phyloP scores from a whole-genome alignment of 2,797 vertebrate species.

The Odontamblyopus rebecca region DNA sequence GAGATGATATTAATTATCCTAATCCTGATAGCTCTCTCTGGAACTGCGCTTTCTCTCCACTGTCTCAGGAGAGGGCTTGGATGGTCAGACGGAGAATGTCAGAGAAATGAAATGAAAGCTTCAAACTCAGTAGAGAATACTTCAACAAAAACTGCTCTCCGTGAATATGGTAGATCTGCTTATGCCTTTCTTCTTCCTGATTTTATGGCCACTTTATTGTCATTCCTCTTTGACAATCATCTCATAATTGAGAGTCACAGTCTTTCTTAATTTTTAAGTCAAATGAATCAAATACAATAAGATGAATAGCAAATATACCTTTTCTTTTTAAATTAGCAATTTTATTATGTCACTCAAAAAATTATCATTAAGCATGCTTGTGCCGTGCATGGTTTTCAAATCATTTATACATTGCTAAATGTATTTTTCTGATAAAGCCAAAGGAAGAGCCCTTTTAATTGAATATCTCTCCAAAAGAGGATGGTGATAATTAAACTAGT shows the following conservation, averaged over 20 bases:
- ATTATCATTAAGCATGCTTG: constrained; percentile 9
- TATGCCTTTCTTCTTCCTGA: constrained; percentile 43
- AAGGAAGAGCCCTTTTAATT: constrained; percentile 58
- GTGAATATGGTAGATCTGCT: constrained; percentile 53
- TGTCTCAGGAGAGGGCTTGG: constrained; percentile 75
- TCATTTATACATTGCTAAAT: constrained; percentile 54
- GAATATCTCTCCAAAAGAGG: constrained; percentile 64
- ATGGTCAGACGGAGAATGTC: constrained; percentile 75
- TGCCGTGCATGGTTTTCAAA: constrained; percentile 28
- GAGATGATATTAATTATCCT: constrained; percentile 82
- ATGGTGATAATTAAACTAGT: constrained; percentile 66
- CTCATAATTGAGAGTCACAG: constrained; percentile 26
- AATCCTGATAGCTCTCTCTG: constrained; percentile 79
- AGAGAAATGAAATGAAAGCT: constrained; percentile 69
- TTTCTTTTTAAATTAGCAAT: not conserved
- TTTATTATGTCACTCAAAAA: constrained; percentile 6
- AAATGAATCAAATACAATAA: not conserved
- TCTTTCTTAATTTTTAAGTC: constrained; percentile 30
- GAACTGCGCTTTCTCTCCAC: constrained; percentile 67
- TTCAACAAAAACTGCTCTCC: constrained; percentile 50
- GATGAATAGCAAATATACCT: constrained; percentile 12
- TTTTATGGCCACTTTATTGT: constrained; percentile 52
- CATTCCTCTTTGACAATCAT: constrained; percentile 33
- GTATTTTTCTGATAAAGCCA: constrained; percentile 59
- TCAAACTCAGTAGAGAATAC: constrained; percentile 70